Evolutionary conservation across 2,113 vertebrate genomes (phyloP).

Genomic region (rat (Rattus norvegicus)): DNA sequence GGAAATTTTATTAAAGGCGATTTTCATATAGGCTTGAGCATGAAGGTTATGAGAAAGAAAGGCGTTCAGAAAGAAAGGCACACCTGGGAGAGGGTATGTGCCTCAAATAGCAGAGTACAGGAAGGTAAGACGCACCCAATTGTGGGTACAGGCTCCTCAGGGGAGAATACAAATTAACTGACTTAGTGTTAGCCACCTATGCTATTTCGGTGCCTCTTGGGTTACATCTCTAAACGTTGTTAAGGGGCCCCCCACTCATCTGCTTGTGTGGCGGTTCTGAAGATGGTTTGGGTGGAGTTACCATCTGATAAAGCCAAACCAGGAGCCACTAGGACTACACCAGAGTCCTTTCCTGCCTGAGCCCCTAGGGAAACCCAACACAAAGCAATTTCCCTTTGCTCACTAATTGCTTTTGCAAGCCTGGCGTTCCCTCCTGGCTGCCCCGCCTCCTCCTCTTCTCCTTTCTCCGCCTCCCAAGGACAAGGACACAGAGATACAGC

Average conservation of each 20-base stretch:
- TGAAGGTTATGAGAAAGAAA: background rate
- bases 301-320: background rate
- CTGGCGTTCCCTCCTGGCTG: background rate
- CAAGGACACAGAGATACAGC: slow-evolving; percentile 29
- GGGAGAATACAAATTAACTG: background rate
- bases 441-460: background rate
- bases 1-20: background rate
- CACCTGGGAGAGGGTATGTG: background rate
- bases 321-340: background rate
- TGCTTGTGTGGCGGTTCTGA: background rate
- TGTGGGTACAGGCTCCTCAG: background rate
- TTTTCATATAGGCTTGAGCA: background rate
- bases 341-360: background rate
- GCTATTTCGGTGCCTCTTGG: background rate
- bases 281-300: background rate
- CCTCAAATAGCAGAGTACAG: background rate
- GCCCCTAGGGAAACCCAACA: background rate
- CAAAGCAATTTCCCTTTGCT: slow-evolving; percentile 32
- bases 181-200: no score
- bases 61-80: background rate
- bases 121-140: background rate
- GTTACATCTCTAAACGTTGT: background rate
- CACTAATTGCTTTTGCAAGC: slow-evolving; percentile 46
- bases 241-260: background rate
- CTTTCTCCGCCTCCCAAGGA: slow-evolving; percentile 74